Base-by-base conservation (phyloP, 1,140 invertebrate species). In the Eriocheir sinensis region DNA sequence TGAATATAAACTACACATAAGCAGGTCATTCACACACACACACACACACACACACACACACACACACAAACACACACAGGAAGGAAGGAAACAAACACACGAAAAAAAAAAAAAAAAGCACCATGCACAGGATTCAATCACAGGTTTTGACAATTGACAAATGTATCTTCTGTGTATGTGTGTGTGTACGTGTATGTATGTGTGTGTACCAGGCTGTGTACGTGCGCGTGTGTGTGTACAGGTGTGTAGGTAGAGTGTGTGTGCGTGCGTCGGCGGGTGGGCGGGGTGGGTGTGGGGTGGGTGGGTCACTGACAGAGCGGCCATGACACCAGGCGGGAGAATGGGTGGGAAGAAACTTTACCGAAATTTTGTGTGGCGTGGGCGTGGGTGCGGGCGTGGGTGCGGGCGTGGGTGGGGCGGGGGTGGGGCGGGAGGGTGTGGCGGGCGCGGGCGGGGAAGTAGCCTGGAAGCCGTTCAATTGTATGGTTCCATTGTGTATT, bases 401-500 rank as follows among this genome's bases (percentile, higher is more conserved):
- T 34, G 41, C 32, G 6, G n/a, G 60, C 60, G 60, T 12, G 12
- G 21, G 12, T 21, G 12, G 21, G 60, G 17, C 21, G 21, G 60
- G 36, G 91, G 32, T 27, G 34, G 17, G 60, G 91, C 36, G 38
- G 79, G 36, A 12, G 27, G 15, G 27, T 32, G 38, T 21, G 44
- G 60, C 72, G 36, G 60, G n/a, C 32, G 38, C 15, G 21, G n/a
- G 4, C 34, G 27, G 92, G n/a, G 15, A 27, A n/a, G 41, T 48
- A 36, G 44, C 17, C 15, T 17, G 27, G 44, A 88, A 88, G 86
- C 72, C 89, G 38, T 94, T 94, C 93, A 85, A 94, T 94, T 94
- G 89, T 94, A 94, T 94, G 93, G 93, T 94, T 89, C 34, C 89
- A 60, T 85, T 85, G 79, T 60, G 93, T 83, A 94, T 94, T 94